Conservation (phyloP, 2,113 vertebrate genomes). For the Peromyscus maniculatus region DNA sequence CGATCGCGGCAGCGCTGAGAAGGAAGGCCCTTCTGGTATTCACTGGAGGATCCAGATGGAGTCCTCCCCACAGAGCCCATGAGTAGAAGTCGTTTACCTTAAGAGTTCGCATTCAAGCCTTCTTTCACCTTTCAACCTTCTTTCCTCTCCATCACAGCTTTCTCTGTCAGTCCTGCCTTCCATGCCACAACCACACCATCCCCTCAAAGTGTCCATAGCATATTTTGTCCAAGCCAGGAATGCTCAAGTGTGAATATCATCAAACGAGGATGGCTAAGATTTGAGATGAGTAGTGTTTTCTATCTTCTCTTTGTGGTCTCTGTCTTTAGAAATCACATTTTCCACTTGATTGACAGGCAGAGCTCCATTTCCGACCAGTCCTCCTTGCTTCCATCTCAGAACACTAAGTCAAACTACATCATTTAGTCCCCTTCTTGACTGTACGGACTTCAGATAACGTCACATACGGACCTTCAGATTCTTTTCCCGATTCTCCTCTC, state of each 20-base stretch:
- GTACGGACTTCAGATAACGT: background rate
- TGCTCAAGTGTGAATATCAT: background rate
- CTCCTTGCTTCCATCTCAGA: background rate
- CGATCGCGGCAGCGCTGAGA: background rate
- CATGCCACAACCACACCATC: background rate
- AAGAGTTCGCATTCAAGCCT: background rate
- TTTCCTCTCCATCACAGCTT: background rate
- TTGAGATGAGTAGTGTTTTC: background rate
- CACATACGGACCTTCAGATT: background rate
- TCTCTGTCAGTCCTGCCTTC: background rate
- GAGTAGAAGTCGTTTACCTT: background rate
- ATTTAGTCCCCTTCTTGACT: background rate
- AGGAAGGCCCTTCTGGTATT: background rate
- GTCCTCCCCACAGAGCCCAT: background rate
- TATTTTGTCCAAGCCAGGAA: background rate
- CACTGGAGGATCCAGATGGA: background rate
- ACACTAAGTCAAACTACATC: background rate
- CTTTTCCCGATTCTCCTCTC: background rate
- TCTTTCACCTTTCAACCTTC: background rate
- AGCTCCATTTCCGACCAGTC: too few relatives aligned
- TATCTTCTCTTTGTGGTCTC: rapidly evolving
- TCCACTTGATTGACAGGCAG: background rate
- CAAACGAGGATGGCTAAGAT: background rate
- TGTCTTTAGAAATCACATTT: background rate
- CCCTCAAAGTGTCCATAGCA: background rate